These are phyloP conservation scores for Philypnodon macrostomus DNA, from an alignment of 2,797 vertebrate species.

Conservation along the genomic window DNA sequence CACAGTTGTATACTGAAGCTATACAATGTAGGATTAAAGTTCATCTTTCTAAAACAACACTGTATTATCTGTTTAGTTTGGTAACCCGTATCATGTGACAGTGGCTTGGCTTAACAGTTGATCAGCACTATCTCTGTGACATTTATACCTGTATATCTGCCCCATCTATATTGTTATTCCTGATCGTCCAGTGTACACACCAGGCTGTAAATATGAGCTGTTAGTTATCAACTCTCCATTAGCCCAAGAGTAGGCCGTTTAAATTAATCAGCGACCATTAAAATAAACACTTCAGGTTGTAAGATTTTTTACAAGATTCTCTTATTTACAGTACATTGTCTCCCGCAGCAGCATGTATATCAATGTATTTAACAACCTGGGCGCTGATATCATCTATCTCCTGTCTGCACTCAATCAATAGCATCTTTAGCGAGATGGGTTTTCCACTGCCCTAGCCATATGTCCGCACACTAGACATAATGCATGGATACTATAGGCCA, in stretches of 20 bases:
- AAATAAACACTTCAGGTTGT: slow-evolving; percentile 33
- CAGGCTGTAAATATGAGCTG: slow-evolving; percentile 24
- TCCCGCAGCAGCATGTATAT: slow-evolving; percentile 30
- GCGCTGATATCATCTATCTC: slow-evolving; percentile 44
- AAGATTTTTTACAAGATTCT: slow-evolving; percentile 38
- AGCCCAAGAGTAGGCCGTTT: slow-evolving; percentile 19
- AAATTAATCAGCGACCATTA: slow-evolving; percentile 39
- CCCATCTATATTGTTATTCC: slow-evolving; percentile 25
- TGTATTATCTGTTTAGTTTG: neutral
- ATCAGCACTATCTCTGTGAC: slow-evolving; percentile 34
- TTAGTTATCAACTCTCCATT: slow-evolving; percentile 35
- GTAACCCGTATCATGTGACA: neutral
- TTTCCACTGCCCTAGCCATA: slow-evolving; percentile 17
- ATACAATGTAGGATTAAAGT: too few relatives aligned
- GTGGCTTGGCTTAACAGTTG: too few relatives aligned
- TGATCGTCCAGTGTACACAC: slow-evolving; percentile 26
- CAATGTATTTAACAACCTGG: slow-evolving; percentile 49
- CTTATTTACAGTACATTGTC: slow-evolving; percentile 55
- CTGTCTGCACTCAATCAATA: slow-evolving; percentile 52
- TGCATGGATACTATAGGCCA: slow-evolving; percentile 26
- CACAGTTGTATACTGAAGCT: too few relatives aligned
- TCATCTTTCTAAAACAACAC: too few relatives aligned
- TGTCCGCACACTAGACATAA: slow-evolving; percentile 9
- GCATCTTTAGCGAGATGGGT: slow-evolving; percentile 30
- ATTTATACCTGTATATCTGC: slow-evolving; percentile 45